A percentile compares a stretch with the other conserved stretches of the same genome.
These are phyloP conservation scores for Prietella phreatophila DNA, from an alignment of 2,113 vertebrate species.

Conservation along the genomic window DNA sequence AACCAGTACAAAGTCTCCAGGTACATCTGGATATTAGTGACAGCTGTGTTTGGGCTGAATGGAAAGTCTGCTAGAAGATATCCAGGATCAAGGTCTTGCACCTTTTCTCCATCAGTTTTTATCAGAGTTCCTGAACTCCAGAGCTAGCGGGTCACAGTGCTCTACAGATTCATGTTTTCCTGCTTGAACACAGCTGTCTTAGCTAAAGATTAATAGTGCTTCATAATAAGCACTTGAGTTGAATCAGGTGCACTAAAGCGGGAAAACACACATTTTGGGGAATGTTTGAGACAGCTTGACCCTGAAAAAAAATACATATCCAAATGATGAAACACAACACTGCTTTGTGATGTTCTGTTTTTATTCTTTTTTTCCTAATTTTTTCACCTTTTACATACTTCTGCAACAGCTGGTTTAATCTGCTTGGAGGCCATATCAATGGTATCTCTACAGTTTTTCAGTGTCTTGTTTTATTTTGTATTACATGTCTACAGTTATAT, in stretches of 20 bases:
- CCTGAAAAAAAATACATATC: neutral
- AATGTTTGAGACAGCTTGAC: neutral
- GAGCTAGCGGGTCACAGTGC: neutral
- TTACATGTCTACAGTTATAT: neutral
- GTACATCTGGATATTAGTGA: conserved; percentile 18
- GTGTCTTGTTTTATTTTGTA: neutral
- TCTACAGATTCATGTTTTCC: conserved; percentile 31
- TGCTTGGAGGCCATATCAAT: neutral
- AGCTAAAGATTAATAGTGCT: conserved; percentile 9
- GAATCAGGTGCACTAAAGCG: conserved; percentile 23
- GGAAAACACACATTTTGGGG: neutral
- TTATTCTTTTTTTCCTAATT: neutral
- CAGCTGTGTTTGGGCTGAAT: neutral
- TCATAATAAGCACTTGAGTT: conserved; percentile 3
- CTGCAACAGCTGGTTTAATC: neutral
- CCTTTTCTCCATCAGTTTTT: neutral
- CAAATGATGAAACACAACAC: neutral
- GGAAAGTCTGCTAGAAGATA: conserved; percentile 1
- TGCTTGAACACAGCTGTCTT: conserved; percentile 17
- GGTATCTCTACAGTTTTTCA: neutral
- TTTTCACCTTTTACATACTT: neutral
- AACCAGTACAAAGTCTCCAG: neutral
- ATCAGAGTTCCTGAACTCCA: conserved; percentile 22
- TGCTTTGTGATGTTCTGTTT: neutral
- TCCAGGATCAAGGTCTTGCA: conserved; percentile 23